Conservation (phyloP, 1,140 invertebrate genomes). For the Lordiphosa stackelbergi region DNA sequence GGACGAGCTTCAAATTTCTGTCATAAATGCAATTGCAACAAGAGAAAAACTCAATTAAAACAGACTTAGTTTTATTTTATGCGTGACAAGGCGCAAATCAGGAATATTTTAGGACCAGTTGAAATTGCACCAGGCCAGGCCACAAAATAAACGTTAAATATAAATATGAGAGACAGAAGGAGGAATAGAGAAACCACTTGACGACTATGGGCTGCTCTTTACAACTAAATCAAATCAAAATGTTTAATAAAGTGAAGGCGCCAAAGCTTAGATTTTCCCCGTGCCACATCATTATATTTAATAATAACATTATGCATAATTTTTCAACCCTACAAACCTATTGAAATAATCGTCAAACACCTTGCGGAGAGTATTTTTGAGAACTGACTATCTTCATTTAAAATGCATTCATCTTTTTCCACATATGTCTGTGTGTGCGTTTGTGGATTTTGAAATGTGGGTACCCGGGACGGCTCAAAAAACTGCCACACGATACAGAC, state of each 20-base stretch:
- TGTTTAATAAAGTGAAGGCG: no score
- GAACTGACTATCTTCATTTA: constrained; percentile 40
- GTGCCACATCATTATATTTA: no score
- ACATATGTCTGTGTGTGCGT: constrained; percentile 16
- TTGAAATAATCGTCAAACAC: neutral
- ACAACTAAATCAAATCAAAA: no score
- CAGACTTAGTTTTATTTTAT: constrained; percentile 64
- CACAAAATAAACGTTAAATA: constrained; percentile 9
- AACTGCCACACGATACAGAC: constrained; percentile 58
- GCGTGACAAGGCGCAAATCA: constrained; percentile 54
- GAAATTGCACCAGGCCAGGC: neutral
- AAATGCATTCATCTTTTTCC: constrained; percentile 67
- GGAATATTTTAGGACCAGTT: constrained; percentile 19
- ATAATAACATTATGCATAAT: no score
- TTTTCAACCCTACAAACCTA: no score
- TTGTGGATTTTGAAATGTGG: constrained; percentile 33
- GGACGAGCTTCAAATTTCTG: constrained; percentile 10
- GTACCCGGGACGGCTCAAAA: constrained; percentile 14
- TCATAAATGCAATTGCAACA: constrained; percentile 46
- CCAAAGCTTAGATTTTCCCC: no score
- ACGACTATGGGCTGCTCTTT: neutral
- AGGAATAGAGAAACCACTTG: no score
- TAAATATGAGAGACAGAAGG: neutral
- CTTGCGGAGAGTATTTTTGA: constrained; percentile 11
- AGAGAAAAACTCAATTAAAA: constrained; percentile 70